Evolutionary conservation across 2,113 vertebrate species (phyloP), one percentile per base, ranked within the genome.

Genomic region (Callocephalon fimbriatum): DNA sequence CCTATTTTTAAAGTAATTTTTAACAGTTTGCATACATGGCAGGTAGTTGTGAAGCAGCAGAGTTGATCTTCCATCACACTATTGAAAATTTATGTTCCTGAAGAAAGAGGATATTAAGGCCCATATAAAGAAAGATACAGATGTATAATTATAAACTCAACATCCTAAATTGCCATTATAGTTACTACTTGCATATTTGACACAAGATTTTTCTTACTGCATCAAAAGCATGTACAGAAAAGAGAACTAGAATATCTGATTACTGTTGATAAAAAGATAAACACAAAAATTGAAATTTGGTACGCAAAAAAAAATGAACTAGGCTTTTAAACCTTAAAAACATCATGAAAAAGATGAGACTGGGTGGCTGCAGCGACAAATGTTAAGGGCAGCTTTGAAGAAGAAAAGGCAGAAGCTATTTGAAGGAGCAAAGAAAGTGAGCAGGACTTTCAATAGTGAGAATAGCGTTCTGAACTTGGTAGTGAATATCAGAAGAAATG

Each of bases 201-300:
- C 1, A 27, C 11, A 32, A 31, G 2, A 9, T 48, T 2, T 70
- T 70, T 7, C 6, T 62, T 75, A 54, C 2, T 4, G 3, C 58
- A 45, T 54, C 5, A 62, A 70, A 95, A 93, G 0, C 15, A 21
- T 23, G 4, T 15, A 26, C 2, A 71, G 16, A 50, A 85, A 72
- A 76, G 12, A 88, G 18, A 84, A 37, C 4, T 26, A 59, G 2
- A 29, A 19, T 1, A 9, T 53, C 9, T 51, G 29, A 83, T 58
- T 75, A 45, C 22, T 80, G 32, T 37, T 67, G 15, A 42, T 54
- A 26, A 83, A 87, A 65, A 58, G n/a, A 38, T 58, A 67, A 94
- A 93, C 2, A 29, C 7, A 11, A 5, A 53, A 17, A 58, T 56
- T 10, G 7, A 53, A 22, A 54, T 61, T 16, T 45, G 23, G 3